A percentile compares a stretch with the other conserved stretches of the same genome.
phyloP scores from a whole-genome alignment of 2,888 invertebrate species.

The Epiperipatus broadwayi region DNA sequence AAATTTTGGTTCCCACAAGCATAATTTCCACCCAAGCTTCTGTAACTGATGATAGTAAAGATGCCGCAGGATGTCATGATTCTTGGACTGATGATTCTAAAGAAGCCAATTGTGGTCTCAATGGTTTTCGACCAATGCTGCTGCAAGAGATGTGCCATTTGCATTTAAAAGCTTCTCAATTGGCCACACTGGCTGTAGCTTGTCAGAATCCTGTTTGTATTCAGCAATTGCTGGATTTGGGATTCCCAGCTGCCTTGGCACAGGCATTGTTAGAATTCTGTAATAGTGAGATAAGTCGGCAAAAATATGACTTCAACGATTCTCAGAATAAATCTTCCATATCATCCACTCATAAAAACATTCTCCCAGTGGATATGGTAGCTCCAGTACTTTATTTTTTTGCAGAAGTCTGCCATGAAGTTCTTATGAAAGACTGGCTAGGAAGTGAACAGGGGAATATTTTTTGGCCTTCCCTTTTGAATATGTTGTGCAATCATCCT shows the following conservation, averaged over 20 bases:
- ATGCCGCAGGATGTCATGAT: too few relatives aligned
- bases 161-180: conserved; percentile 32
- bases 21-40: conserved; percentile 38
- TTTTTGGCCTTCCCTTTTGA: conserved; percentile 68
- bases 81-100: conserved; percentile 33
- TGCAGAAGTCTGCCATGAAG: conserved; percentile 56
- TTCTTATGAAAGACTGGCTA: conserved; percentile 66
- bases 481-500: conserved; percentile 46
- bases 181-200: conserved; percentile 55
- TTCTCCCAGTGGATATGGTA: conserved; percentile 25
- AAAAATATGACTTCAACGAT: too few relatives aligned
- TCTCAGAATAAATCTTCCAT: too few relatives aligned
- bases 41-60: conserved; percentile 38
- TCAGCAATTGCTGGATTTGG: conserved; percentile 52
- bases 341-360: too few relatives aligned
- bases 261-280: too few relatives aligned
- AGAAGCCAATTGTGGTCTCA: conserved; percentile 21
- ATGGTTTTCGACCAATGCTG: conserved; percentile 16
- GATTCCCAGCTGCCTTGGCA: conserved; percentile 44
- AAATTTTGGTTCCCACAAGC: conserved; percentile 24
- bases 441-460: conserved; percentile 53
- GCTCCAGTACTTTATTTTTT: conserved; percentile 48
- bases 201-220: conserved; percentile 60
- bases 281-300: too few relatives aligned
- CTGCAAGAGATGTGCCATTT: conserved; percentile 22